Evolutionary conservation across 2,797 vertebrate genomes (phyloP), one percentile per base, ranked within the genome.

Genomic region (Melanotaenia nigrans): DNA sequence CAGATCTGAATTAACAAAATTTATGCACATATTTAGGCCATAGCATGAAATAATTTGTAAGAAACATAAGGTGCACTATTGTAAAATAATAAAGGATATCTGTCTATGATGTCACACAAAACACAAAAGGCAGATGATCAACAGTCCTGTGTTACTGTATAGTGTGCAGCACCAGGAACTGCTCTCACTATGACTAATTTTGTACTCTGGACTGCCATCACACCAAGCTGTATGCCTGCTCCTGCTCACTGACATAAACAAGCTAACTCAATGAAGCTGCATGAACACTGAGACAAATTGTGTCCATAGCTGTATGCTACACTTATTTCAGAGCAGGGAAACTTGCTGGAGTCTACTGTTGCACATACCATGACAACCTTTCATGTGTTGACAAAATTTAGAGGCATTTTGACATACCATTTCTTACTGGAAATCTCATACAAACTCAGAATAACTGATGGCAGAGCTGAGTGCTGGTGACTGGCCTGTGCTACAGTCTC

Each of bases 381-480:
- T 79, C 47, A 66, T 10, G 13, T 66, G 42, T 5, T 66, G 58
- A 33, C 58, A 66, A 64, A 54, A 71, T 55, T 67, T 13, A 45
- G 33, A 65, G 32, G n/a, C 51, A 55, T 62, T 75, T 73, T 69
- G 71, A 71, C 61, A 53, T 49, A 54, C 8, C 22, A 28, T 76
- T 66, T 61, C 28, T 45, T 53, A 58, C 42, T 33, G 51, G 62
- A 55, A 51, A 24, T 62, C 35, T 62, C 57, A 32, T 55, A 66
- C 47, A 73, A 56, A 57, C 69, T 61, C 12, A 45, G 56, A 40
- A 57, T 47, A 55, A 75, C 54, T 61, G 55, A 76, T 71, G 65
- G 57, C 49, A 61, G 45, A 49, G 65, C 36, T 24, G 33, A 8
- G 25, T 13, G 25, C 16, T 59, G 67, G 1, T 60, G 67, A 78